Percentiles rank a stretch among this genome's conserved stretches.
These are phyloP conservation scores for Volucella bombylans DNA, from an alignment of 2,888 invertebrate species.

Conservation along the genomic window DNA sequence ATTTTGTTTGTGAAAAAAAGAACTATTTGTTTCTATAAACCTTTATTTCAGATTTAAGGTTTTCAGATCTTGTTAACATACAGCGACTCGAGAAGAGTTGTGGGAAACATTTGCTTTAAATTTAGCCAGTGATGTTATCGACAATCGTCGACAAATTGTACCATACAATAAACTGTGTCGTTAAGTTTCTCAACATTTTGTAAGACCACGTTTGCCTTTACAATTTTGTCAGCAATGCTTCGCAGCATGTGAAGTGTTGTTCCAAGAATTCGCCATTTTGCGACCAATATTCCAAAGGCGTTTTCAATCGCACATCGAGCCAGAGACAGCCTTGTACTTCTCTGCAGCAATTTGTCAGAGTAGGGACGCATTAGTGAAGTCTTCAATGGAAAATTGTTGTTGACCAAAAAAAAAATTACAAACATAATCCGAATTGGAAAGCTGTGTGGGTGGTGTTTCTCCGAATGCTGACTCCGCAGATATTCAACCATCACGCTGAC, in stretches of 20 bases:
- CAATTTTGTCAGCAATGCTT: conserved; percentile 29
- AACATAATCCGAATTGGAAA: no score
- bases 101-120: conserved; percentile 13
- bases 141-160: conserved; percentile 17
- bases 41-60: no score
- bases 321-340: conserved; percentile 60
- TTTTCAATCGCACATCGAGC: conserved; percentile 62
- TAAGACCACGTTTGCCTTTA: conserved; percentile 22
- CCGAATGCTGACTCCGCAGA: no score
- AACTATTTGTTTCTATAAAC: no score
- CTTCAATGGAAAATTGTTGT: conserved; percentile 32
- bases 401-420: no score
- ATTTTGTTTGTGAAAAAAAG: no score
- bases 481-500: no score
- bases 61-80: no score
- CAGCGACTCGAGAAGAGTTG: conserved; percentile 30
- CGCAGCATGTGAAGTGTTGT: conserved; percentile 30
- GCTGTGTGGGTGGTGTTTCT: no score
- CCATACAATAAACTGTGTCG: conserved; percentile 19
- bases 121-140: no score
- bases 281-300: conserved; percentile 59
- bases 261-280: conserved; percentile 40
- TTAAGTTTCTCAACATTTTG: conserved; percentile 45
- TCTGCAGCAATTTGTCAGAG: neutral
- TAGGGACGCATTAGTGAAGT: conserved; percentile 2